Evolutionary conservation across 2,888 invertebrate genomes (phyloP).

Genomic region (Latheticus oryzae): DNA sequence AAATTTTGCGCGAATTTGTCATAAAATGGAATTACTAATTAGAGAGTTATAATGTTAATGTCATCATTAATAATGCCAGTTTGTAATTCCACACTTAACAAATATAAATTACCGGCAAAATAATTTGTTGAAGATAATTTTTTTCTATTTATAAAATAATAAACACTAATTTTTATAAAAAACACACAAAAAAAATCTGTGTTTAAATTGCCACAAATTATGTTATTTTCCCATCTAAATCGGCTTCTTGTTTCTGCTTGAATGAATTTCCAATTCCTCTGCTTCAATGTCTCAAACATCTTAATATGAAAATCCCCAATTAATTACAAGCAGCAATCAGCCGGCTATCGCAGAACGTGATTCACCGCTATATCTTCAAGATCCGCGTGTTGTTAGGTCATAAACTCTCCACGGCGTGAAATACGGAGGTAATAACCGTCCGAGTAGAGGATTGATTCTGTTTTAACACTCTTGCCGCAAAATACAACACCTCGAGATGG

Average conservation of each 20-base stretch:
- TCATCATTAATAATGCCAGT: no score
- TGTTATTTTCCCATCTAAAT: conserved; percentile 5
- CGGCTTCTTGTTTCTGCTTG: conserved; percentile 17
- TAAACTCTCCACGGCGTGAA: conserved; percentile 44
- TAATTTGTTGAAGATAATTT: no score
- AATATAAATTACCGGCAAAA: no score
- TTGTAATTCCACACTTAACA: no score
- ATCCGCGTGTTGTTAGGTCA: conserved; percentile 43
- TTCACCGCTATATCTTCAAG: conserved; percentile 25
- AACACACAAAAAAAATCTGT: no score
- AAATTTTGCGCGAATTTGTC: no score
- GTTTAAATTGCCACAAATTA: no score
- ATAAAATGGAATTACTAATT: no score
- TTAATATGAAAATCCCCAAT: conserved; percentile 33
- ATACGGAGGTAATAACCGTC: conserved; percentile 48
- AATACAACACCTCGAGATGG: conserved; percentile 41
- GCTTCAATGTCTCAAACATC: conserved; percentile 23
- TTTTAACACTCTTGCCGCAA: conserved; percentile 44
- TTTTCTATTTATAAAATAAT: no score
- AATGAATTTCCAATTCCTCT: no score
- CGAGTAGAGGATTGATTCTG: conserved; percentile 45
- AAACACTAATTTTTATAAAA: no score
- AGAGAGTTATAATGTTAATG: no score
- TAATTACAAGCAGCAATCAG: conserved; percentile 19
- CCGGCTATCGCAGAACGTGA: conserved; percentile 9